Base-by-base conservation (phyloP, 2,888 invertebrate genomes). In the Nomada hirtipes region DNA sequence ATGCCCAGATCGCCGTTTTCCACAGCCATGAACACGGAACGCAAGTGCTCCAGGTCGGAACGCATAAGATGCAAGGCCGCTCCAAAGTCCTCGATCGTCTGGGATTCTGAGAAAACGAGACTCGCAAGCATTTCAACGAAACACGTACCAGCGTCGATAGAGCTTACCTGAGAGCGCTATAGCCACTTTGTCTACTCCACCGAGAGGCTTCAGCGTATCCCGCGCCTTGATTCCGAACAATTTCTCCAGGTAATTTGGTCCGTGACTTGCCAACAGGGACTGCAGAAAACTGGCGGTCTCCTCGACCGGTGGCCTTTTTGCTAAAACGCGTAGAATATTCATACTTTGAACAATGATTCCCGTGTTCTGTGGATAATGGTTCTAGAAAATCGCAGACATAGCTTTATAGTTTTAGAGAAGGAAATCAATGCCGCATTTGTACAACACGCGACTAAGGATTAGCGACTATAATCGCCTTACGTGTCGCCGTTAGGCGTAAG, bases 181-280 rank as follows among this genome's bases (percentile, higher is more conserved):
- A 82, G 99, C 99, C 71, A 99, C 98, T 94, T 98, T 97, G 92
- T 98, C 98, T 23, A 99, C 98, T 60, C 99, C 99, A 60, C 99
- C 99, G 81, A 99, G 95, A 2, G 98, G 98, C 89, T 97, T 97
- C 74, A 99, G 95, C 2, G 98, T 98, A 93, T 98, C 98, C 88
- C 98, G 95, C 47, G 98, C 99, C 95, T 98, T 98, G 93, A 97
- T 97, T 70, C 99, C 99, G 92, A 99, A 99, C 79, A 99, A 95
- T 94, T 99, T 99, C 94, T 98, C 98, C 93, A 99, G 95, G 94
- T 99, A 99, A 95, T 99, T 98, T 87, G 98, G 98, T 84, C 99
- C 99, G 93, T 99, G 99, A 85, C 98, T 98, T 65, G 98, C 98
- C 91, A 99, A 95, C 89, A 99, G 95, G 29, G 98, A 98, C 93